These are phyloP conservation scores for Clarias platycephalus DNA, from an alignment of 2,797 vertebrate genomes.

Conservation along the genomic window DNA sequence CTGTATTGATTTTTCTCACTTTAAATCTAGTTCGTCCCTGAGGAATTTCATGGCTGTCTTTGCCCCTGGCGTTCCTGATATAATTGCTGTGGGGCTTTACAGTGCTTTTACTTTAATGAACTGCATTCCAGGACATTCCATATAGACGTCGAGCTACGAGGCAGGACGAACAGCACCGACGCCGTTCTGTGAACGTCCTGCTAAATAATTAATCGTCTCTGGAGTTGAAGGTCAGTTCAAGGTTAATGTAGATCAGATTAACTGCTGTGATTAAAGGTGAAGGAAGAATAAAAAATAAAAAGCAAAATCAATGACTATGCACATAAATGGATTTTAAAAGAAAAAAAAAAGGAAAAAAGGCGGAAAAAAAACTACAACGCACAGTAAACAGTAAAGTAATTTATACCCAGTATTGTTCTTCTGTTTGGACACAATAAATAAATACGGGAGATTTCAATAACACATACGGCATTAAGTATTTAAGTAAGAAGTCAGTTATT, in stretches of 20 bases:
- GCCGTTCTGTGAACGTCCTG: not conserved
- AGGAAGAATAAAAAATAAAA: not conserved
- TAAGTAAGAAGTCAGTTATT: no score
- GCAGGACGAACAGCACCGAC: not conserved
- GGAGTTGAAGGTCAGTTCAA: not conserved
- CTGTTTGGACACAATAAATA: no score
- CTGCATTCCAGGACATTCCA: not conserved
- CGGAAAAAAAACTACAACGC: no score
- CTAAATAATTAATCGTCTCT: not conserved
- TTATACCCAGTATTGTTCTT: no score
- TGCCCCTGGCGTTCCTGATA: not conserved
- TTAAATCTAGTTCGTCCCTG: conserved; percentile 5
- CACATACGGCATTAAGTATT: no score
- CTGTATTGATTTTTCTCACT: not conserved
- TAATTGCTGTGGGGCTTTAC: conserved; percentile 10
- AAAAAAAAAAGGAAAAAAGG: no score
- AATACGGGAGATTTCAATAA: no score
- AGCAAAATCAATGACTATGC: no score
- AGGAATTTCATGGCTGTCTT: not conserved
- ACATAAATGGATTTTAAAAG: no score
- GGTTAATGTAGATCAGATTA: not conserved
- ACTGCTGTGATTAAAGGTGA: not conserved
- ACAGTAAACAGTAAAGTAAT: no score
- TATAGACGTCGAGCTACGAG: not conserved
- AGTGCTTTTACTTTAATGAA: conserved; percentile 13